These are phyloP conservation scores for Cariama cristata DNA, from an alignment of 2,113 vertebrate species.

Conservation along the genomic window DNA sequence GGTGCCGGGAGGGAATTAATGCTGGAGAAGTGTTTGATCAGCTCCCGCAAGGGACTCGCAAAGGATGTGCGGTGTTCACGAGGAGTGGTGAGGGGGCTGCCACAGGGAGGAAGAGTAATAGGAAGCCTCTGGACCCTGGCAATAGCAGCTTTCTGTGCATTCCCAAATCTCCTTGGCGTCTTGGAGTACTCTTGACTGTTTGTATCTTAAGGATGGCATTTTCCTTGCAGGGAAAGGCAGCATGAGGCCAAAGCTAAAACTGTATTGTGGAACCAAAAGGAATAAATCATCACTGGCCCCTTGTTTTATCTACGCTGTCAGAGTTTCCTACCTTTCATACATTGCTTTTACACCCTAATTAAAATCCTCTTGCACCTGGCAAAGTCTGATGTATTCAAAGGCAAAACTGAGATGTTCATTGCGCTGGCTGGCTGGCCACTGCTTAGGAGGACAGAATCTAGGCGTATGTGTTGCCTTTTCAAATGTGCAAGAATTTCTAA, in stretches of 20 bases:
- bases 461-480: background rate
- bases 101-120: background rate
- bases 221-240: background rate
- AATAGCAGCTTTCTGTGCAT: background rate
- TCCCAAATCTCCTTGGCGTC: no score
- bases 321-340: background rate
- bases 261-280: background rate
- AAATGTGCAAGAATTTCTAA: background rate
- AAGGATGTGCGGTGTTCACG: no score
- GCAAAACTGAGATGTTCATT: background rate
- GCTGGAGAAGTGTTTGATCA: background rate
- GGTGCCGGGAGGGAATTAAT: background rate
- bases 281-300: background rate
- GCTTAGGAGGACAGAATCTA: background rate
- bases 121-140: background rate
- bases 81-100: background rate
- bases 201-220: background rate
- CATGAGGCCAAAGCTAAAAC: background rate
- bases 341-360: background rate
- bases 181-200: background rate
- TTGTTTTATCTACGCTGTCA: background rate
- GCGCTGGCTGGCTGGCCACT: background rate
- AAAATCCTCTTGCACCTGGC: background rate
- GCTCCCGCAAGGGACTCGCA: background rate
- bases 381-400: background rate